A percentile compares a stretch with the other conserved stretches of the same genome.
These are phyloP conservation scores for Sporophila hypoxantha DNA, from an alignment of 2,113 vertebrate genomes.

Conservation along the genomic window DNA sequence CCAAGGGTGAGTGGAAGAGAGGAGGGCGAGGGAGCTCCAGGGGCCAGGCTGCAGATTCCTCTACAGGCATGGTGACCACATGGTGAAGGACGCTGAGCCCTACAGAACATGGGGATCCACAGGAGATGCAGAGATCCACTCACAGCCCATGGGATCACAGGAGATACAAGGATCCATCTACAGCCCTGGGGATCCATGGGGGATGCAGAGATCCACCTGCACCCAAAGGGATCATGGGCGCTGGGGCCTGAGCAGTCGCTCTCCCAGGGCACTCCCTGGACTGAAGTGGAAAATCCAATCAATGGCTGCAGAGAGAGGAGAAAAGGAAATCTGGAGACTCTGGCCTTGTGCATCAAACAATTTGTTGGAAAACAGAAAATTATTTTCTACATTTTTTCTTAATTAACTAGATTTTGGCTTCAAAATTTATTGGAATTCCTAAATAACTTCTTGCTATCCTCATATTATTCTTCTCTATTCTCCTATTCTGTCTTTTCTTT, in stretches of 20 bases:
- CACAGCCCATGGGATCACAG: not conserved
- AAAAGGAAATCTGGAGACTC: not conserved
- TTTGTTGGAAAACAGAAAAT: not conserved
- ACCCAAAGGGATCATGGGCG: rapidly evolving
- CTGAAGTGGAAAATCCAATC: not conserved
- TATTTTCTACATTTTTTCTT: not conserved
- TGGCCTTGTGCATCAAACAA: not conserved
- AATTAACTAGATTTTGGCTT: not conserved
- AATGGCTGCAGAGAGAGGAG: not conserved
- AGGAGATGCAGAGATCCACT: not conserved
- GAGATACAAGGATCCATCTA: not conserved
- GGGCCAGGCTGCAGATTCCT: rapidly evolving
- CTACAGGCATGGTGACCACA: rapidly evolving
- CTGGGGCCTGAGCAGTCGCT: not conserved
- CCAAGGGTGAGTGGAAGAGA: not conserved
- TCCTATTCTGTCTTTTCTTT: not conserved
- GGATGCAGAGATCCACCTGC: not conserved
- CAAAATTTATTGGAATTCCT: not conserved
- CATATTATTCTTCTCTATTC: not conserved
- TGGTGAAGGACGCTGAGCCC: not conserved
- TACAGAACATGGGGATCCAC: not conserved
- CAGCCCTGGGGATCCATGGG: rapidly evolving
- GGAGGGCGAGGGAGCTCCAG: not conserved
- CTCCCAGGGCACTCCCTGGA: not conserved
- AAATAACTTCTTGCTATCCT: too few relatives aligned